Evolutionary conservation across 2,113 vertebrate species (phyloP).

Genomic region (Alouatta palliata): DNA sequence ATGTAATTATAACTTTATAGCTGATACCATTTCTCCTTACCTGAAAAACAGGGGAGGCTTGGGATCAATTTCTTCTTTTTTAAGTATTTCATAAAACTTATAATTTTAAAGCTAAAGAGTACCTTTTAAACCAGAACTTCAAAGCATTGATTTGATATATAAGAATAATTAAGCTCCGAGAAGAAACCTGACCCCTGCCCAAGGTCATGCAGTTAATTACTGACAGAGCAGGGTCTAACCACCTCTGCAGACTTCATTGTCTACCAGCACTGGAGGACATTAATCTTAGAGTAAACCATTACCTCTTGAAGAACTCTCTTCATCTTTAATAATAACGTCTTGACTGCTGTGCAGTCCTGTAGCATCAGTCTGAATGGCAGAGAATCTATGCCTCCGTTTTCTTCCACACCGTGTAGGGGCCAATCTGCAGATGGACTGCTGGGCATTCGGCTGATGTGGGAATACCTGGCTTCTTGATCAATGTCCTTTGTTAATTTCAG

Average conservation of each 20-base stretch:
- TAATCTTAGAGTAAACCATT: conserved; percentile 71
- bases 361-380: conserved; percentile 95
- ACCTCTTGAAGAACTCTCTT: conserved; percentile 98
- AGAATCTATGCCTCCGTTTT: conserved; percentile 90
- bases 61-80: not conserved
- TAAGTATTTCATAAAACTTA: not conserved
- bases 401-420: conserved; percentile 87
- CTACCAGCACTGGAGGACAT: conserved; percentile 17
- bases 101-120: not conserved
- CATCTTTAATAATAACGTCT: conserved; percentile 94
- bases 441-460: conserved; percentile 80
- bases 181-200: not conserved
- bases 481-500: conserved; percentile 85
- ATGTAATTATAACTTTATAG: not conserved
- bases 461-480: conserved; percentile 81
- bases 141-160: not conserved
- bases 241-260: not conserved
- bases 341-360: conserved; percentile 97
- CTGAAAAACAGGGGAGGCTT: not conserved
- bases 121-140: not conserved
- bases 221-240: not conserved
- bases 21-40: not conserved
- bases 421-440: conserved; percentile 87
- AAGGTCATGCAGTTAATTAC: not conserved
- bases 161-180: not conserved